phyloP scores from a whole-genome alignment of 1,140 invertebrate genomes.

The Orussus abietinus region DNA sequence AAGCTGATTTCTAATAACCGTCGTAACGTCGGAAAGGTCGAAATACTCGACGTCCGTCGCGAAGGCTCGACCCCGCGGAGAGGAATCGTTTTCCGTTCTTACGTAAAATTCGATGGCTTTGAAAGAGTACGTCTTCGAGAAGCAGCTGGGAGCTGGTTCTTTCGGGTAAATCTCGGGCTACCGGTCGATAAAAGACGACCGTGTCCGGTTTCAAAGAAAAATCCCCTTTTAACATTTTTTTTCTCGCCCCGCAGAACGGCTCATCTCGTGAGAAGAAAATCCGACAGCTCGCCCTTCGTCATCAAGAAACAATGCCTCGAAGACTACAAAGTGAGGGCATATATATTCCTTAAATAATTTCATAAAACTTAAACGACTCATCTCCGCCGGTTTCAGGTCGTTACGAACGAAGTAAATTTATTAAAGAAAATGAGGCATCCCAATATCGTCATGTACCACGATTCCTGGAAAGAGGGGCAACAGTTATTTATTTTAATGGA shows the following conservation, averaged over 20 bases:
- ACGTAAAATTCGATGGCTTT: constrained; percentile 1
- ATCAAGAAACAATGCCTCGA: constrained; percentile 9
- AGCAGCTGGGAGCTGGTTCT: constrained; percentile 7
- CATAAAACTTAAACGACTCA: too few relatives aligned
- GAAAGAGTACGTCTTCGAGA: constrained; percentile 5
- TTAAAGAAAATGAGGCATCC: constrained; percentile 59
- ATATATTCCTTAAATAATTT: too few relatives aligned
- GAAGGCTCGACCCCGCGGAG: not conserved
- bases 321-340: too few relatives aligned
- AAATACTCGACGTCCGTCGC: not conserved
- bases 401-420: not conserved
- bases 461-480: constrained; percentile 66
- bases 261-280: constrained; percentile 6
- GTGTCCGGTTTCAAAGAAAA: not conserved
- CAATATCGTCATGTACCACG: constrained; percentile 78
- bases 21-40: constrained; percentile 1
- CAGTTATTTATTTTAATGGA: constrained; percentile 82
- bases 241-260: not conserved
- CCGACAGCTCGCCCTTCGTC: constrained; percentile 3
- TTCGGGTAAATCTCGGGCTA: constrained; percentile 9
- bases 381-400: too few relatives aligned
- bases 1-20: too few relatives aligned
- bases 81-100: not conserved
- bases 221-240: not conserved
- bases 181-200: too few relatives aligned